Percentiles rank a stretch among this genome's conserved stretches.
Conservation (phyloP, 2,888 invertebrate genomes). For the Ditula angustiorana region DNA sequence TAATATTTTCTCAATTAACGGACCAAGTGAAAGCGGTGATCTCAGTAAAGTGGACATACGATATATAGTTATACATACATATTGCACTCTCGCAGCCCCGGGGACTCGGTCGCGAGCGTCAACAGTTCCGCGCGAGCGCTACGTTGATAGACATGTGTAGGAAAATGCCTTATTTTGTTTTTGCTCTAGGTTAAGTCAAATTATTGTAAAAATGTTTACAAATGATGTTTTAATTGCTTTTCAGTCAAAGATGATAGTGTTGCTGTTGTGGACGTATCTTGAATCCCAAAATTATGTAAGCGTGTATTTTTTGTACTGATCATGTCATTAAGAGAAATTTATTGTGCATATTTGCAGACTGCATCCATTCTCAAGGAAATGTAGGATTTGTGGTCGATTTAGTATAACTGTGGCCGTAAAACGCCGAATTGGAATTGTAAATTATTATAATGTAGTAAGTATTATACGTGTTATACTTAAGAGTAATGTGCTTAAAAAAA, state of each 20-base stretch:
- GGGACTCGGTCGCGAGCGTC: constrained; percentile 55
- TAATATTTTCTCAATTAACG: constrained; percentile 58
- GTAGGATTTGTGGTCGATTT: constrained; percentile 52
- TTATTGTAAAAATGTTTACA: constrained; percentile 39
- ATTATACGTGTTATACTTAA: constrained; percentile 1
- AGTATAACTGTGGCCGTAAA: background rate
- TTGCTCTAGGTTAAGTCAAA: constrained; percentile 75
- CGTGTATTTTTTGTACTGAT: constrained; percentile 56
- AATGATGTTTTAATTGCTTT: constrained; percentile 63
- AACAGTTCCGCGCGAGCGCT: constrained; percentile 51
- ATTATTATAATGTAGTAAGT: constrained; percentile 19
- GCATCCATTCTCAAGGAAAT: constrained; percentile 68
- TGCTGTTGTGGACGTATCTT: constrained; percentile 60
- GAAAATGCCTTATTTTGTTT: constrained; percentile 81
- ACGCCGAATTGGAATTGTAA: constrained; percentile 19
- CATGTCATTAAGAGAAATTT: constrained; percentile 58
- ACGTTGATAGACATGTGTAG: constrained; percentile 68
- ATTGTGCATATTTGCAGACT: constrained; percentile 48
- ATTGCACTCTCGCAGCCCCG: constrained; percentile 51
- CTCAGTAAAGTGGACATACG: constrained; percentile 59
- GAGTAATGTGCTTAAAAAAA: background rate
- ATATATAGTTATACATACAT: constrained; percentile 40
- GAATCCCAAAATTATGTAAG: constrained; percentile 55
- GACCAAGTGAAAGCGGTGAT: constrained; percentile 81
- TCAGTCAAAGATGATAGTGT: constrained; percentile 57